Percentiles rank a stretch among this genome's conserved stretches.
These are phyloP conservation scores for Chaetodon trifascialis DNA, from an alignment of 2,113 vertebrate species.

Conservation along the genomic window DNA sequence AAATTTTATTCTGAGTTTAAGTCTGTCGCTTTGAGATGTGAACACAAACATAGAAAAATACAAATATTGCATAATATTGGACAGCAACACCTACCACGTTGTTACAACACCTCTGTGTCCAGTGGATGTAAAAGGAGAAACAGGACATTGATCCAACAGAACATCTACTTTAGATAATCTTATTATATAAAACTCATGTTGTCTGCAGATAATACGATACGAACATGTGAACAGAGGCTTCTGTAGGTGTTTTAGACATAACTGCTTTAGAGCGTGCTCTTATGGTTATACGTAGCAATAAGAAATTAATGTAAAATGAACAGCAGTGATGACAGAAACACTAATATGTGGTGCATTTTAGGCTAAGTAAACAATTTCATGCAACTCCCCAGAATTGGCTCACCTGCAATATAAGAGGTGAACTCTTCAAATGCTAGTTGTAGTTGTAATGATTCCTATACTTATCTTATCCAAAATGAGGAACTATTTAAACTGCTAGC, in stretches of 20 bases:
- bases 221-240: conserved; percentile 23
- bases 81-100: neutral
- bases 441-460: neutral
- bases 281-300: conserved; percentile 25
- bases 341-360: conserved; percentile 47
- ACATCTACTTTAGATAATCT: conserved; percentile 50
- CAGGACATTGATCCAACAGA: conserved; percentile 49
- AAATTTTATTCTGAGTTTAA: neutral
- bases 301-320: conserved; percentile 37
- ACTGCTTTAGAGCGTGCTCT: conserved; percentile 50
- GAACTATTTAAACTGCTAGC: neutral
- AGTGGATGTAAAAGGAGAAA: conserved; percentile 13
- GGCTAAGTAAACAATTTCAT: conserved; percentile 1
- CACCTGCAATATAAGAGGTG: neutral
- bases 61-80: neutral
- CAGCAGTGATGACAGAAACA: conserved; percentile 18
- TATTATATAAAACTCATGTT: conserved; percentile 51
- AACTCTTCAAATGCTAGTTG: conserved; percentile 3
- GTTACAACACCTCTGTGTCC: neutral
- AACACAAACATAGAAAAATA: neutral
- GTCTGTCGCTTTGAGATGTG: neutral
- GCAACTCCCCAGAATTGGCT: neutral
- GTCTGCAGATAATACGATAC: conserved; percentile 37
- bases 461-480: neutral
- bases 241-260: conserved; percentile 22